Evolutionary conservation across 2,797 vertebrate genomes (phyloP).

Genomic region (Lindbergichthys nudifrons): DNA sequence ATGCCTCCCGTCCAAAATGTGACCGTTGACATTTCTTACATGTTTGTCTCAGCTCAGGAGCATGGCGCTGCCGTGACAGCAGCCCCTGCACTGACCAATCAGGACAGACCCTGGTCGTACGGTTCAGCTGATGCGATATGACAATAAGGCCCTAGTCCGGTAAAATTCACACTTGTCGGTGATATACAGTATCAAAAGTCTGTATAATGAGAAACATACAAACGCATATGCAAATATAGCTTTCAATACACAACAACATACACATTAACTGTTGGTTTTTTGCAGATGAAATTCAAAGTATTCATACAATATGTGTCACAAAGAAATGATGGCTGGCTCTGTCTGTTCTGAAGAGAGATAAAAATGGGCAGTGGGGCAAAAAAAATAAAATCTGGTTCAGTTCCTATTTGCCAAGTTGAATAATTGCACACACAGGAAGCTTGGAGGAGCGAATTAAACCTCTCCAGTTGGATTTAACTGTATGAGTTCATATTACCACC

Average conservation of each 20-base stretch:
- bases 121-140: conserved; percentile 32
- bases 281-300: conserved; percentile 72
- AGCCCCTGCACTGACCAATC: conserved; percentile 38
- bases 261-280: conserved; percentile 64
- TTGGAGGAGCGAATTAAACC: conserved; percentile 69
- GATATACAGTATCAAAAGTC: conserved; percentile 77
- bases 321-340: conserved; percentile 72
- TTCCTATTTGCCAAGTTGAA: conserved; percentile 69
- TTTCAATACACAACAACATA: conserved; percentile 73
- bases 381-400: conserved; percentile 49
- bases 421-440: conserved; percentile 66
- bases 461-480: conserved; percentile 64
- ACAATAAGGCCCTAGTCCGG: conserved; percentile 65
- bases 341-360: conserved; percentile 54
- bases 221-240: conserved; percentile 75
- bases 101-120: conserved; percentile 44
- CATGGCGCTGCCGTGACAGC: conserved; percentile 32
- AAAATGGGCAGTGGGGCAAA: conserved; percentile 30
- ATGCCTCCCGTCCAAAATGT: conserved; percentile 46
- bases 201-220: conserved; percentile 73
- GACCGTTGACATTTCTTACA: conserved; percentile 56
- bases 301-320: conserved; percentile 68
- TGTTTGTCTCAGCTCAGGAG: conserved; percentile 20
- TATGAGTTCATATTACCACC: conserved; percentile 66
- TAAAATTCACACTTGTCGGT: conserved; percentile 67